These are phyloP conservation scores for Philypnodon macrostomus DNA, from an alignment of 2,797 vertebrate species.

Conservation along the genomic window DNA sequence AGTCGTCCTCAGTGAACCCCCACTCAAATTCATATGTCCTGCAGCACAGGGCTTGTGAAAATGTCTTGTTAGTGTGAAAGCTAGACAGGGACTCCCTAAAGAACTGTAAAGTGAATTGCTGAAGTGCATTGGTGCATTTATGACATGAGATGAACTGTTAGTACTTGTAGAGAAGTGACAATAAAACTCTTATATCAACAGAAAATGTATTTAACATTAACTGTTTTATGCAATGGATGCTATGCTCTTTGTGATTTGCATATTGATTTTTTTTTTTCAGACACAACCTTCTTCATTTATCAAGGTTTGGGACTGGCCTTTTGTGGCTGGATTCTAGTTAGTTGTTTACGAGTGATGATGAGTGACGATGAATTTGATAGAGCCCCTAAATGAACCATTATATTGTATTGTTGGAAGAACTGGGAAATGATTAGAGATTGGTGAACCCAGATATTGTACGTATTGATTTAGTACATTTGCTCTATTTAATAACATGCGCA, in stretches of 20 bases:
- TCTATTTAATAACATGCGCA: constrained; percentile 31
- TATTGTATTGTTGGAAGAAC: not conserved
- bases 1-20: not conserved
- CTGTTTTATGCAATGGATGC: too few species aligned
- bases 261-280: too few species aligned
- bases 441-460: constrained; percentile 1
- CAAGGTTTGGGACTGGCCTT: too few species aligned
- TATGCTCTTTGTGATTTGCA: too few species aligned
- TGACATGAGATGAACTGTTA: not conserved
- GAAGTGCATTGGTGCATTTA: not conserved
- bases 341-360: not conserved
- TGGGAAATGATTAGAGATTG: not conserved
- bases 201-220: too few species aligned
- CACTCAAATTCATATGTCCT: not conserved
- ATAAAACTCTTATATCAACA: too few species aligned
- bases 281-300: too few species aligned
- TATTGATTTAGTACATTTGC: constrained; percentile 29
- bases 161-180: not conserved
- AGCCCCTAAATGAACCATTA: not conserved
- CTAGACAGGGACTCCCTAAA: not conserved
- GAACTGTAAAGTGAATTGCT: not conserved
- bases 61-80: not conserved
- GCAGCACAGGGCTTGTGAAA: not conserved
- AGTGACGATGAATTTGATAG: too few species aligned
- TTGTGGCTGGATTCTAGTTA: too few species aligned